Evolutionary conservation across 2,888 invertebrate genomes (phyloP), one percentile per base, ranked within the genome.

Genomic region (Chrysolina oricalcia): DNA sequence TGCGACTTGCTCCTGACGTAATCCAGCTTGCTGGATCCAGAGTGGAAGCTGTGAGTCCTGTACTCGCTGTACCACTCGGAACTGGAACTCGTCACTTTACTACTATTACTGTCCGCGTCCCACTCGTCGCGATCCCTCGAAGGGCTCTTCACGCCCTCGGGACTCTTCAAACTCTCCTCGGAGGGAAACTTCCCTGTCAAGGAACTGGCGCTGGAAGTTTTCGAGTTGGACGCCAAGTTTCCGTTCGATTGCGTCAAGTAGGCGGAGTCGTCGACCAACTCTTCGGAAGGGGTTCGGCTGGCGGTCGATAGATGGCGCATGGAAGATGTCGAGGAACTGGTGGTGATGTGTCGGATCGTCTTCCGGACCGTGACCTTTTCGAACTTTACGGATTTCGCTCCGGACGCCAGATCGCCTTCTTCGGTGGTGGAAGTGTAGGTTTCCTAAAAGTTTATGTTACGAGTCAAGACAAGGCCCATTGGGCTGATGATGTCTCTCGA

Each of bases 1-100:
- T 96, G 95, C 85, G 94, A 94, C 87, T 93, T 94, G 89, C 94
- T 95, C 87, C 95, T 91, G 80, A 93, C 91, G 85, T 92, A 94
- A 82, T 94, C 94, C 90, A 93, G 92, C 86, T 92, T 92, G 63
- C 92, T 91, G 76, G 93, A 91, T 78, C 92, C 92, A 72, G 91
- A 90, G 82, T 94, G 94, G 86, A 95, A 91, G 84, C 90, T 91
- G 82, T 90, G 90, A 81, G 88, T 90, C 76, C 89, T 88, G 82
- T 91, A 92, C 82, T 92, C 92, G 81, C 89, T 89, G 83, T 92
- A 92, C 92, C 92, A 92, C 82, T 92, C 92, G 48, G 88, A 85
- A 75, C 87, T 87, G 48, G 87, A 87, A 79, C 85, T 87, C 59
- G 85, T 84, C 84, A 73, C 90, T 86, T 84, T 87, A 79, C 86